These are phyloP conservation scores for Melanostoma scalare DNA, from an alignment of 2,888 invertebrate species.

Conservation along the genomic window DNA sequence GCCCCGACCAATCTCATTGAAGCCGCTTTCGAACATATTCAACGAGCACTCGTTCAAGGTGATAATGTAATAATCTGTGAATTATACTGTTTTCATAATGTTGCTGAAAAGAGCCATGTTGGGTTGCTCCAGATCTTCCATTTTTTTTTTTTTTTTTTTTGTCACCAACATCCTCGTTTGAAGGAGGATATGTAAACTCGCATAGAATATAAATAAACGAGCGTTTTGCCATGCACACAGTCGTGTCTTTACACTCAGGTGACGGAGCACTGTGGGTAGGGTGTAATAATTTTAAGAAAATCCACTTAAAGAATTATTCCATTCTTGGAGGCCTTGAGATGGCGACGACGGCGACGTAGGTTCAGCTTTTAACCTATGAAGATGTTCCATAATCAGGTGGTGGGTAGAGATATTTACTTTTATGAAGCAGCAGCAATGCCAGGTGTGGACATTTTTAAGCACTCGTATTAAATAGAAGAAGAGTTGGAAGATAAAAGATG, in stretches of 20 bases:
- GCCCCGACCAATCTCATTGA: slow-evolving; percentile 41
- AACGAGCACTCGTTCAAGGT: slow-evolving; percentile 71
- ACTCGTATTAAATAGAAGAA: too few relatives aligned
- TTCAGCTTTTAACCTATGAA: slow-evolving; percentile 35
- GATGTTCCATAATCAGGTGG: slow-evolving; percentile 31
- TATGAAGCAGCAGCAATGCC: neutral
- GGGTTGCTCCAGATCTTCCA: slow-evolving; percentile 30
- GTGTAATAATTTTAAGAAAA: slow-evolving; percentile 71
- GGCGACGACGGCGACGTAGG: slow-evolving; percentile 2
- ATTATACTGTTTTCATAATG: slow-evolving; percentile 73
- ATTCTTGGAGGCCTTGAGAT: slow-evolving; percentile 47
- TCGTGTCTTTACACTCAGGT: neutral
- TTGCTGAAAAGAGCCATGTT: slow-evolving; percentile 57
- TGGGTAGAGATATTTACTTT: neutral
- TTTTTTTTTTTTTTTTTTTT: slow-evolving; percentile 26
- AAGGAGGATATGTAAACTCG: slow-evolving; percentile 52
- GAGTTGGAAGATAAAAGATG: too few relatives aligned
- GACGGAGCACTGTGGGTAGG: neutral
- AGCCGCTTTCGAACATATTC: slow-evolving; percentile 65
- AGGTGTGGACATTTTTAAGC: neutral
- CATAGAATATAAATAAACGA: slow-evolving; percentile 72
- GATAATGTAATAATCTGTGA: slow-evolving; percentile 73
- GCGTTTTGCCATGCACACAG: slow-evolving; percentile 51
- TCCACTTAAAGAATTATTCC: slow-evolving; percentile 72
- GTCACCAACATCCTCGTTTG: neutral